Evolutionary conservation across 1,140 invertebrate species (phyloP).

Genomic region (Drosophila navojoa): DNA sequence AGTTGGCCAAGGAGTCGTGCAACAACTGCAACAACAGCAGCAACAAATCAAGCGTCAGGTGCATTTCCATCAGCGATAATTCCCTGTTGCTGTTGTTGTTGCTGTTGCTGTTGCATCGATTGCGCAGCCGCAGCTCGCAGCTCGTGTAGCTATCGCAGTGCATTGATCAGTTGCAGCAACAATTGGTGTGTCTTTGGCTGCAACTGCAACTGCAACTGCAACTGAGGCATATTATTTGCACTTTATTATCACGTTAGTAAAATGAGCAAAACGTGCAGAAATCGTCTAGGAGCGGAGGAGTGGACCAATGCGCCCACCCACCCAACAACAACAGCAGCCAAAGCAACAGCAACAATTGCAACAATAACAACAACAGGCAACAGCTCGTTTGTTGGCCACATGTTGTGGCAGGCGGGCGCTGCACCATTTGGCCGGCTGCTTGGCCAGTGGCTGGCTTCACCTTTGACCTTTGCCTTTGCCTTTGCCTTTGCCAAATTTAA

Average conservation of each 20-base stretch:
- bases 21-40: slow-evolving; percentile 20
- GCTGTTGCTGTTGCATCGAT: slow-evolving; percentile 61
- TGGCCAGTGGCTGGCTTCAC: slow-evolving; percentile 56
- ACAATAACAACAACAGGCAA: neutral
- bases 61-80: slow-evolving; percentile 84
- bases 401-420: slow-evolving; percentile 15
- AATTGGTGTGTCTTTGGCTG: slow-evolving; percentile 67
- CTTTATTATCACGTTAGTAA: slow-evolving; percentile 84
- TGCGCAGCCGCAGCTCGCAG: slow-evolving; percentile 44
- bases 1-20: slow-evolving; percentile 60
- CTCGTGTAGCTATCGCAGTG: slow-evolving; percentile 51
- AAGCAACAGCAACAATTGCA: slow-evolving; percentile 1
- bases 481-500: slow-evolving; percentile 29
- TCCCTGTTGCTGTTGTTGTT: slow-evolving; percentile 52
- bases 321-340: slow-evolving; percentile 21
- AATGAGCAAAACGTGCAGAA: slow-evolving; percentile 81
- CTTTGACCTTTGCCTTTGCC: slow-evolving; percentile 68
- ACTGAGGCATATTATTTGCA: slow-evolving; percentile 83
- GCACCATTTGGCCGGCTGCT: slow-evolving; percentile 31
- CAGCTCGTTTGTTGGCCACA: slow-evolving; percentile 33
- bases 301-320: slow-evolving; percentile 43
- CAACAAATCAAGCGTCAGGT: slow-evolving; percentile 82
- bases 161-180: slow-evolving; percentile 51
- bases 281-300: slow-evolving; percentile 34
- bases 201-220: slow-evolving; percentile 58